A percentile compares a stretch with the other conserved stretches of the same genome.
phyloP scores from a whole-genome alignment of 1,140 invertebrate genomes.

The Rhizoglyphus robini region DNA sequence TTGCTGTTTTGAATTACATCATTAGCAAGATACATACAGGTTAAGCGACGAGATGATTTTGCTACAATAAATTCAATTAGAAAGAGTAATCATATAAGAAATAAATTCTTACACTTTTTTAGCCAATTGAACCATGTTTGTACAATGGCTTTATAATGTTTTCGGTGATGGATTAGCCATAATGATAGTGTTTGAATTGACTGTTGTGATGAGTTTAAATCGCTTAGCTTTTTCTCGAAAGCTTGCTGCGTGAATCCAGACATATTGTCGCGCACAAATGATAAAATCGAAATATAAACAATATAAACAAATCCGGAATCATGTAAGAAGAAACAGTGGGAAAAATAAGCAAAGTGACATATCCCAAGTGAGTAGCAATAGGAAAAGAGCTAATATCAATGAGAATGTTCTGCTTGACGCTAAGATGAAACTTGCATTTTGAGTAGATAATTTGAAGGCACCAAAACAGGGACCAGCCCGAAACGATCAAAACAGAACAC shows the following conservation, averaged over 20 bases:
- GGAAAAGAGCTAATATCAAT: too few relatives aligned
- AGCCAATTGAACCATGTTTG: slow-evolving; percentile 61
- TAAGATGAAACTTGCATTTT: too few relatives aligned
- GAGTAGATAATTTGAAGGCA: too few relatives aligned
- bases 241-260: slow-evolving; percentile 21
- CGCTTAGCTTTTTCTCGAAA: slow-evolving; percentile 67
- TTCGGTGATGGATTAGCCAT: slow-evolving; percentile 88
- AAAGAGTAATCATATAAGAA: neutral
- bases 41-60: slow-evolving; percentile 40
- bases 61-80: slow-evolving; percentile 23
- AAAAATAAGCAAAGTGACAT: too few relatives aligned
- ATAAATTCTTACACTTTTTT: slow-evolving; percentile 28
- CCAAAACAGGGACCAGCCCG: too few relatives aligned
- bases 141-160: slow-evolving; percentile 78
- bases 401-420: too few relatives aligned
- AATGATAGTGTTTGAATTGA: slow-evolving; percentile 91
- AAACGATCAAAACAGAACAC: too few relatives aligned
- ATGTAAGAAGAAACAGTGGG: neutral
- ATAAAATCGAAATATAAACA: neutral
- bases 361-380: too few relatives aligned
- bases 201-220: slow-evolving; percentile 84
- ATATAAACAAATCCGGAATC: neutral
- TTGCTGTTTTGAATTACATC: slow-evolving; percentile 97
- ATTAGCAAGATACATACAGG: slow-evolving; percentile 93
- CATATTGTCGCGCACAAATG: slow-evolving; percentile 5